phyloP scores from a whole-genome alignment of 2,888 invertebrate genomes.

The Acanthopleura granulata region DNA sequence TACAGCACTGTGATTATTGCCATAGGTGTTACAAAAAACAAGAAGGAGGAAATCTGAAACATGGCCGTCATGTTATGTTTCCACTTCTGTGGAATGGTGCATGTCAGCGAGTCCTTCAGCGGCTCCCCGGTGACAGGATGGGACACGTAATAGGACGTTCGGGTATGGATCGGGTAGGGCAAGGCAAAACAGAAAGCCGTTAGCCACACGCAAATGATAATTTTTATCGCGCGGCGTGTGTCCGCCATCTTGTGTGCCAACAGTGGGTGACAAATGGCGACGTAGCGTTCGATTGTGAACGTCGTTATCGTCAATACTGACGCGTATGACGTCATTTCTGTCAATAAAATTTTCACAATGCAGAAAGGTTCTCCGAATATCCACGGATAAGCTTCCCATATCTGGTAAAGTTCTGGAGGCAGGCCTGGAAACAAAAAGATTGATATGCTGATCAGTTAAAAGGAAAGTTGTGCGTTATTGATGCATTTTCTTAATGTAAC shows the following conservation, averaged over 20 bases:
- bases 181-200: slow-evolving; percentile 80
- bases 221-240: slow-evolving; percentile 83
- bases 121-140: slow-evolving; percentile 44
- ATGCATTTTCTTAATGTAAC: too few relatives aligned
- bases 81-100: slow-evolving; percentile 56
- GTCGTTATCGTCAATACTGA: slow-evolving; percentile 92
- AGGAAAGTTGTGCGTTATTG: too few relatives aligned
- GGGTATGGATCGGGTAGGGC: slow-evolving; percentile 60
- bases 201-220: slow-evolving; percentile 84
- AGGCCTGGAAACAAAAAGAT: slow-evolving; percentile 61
- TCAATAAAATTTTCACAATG: slow-evolving; percentile 69
- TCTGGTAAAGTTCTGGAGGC: slow-evolving; percentile 70
- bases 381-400: slow-evolving; percentile 71
- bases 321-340: slow-evolving; percentile 82
- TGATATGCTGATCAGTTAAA: neutral
- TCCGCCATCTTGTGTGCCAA: slow-evolving; percentile 87
- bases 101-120: slow-evolving; percentile 53
- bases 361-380: slow-evolving; percentile 69
- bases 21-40: slow-evolving; percentile 85
- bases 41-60: slow-evolving; percentile 83
- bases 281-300: slow-evolving; percentile 88
- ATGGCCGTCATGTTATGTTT: slow-evolving; percentile 68
- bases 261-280: slow-evolving; percentile 91
- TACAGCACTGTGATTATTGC: slow-evolving; percentile 83
- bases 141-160: slow-evolving; percentile 49